Conservation (phyloP, 1,140 invertebrate genomes). For the Drosophila lowei region DNA sequence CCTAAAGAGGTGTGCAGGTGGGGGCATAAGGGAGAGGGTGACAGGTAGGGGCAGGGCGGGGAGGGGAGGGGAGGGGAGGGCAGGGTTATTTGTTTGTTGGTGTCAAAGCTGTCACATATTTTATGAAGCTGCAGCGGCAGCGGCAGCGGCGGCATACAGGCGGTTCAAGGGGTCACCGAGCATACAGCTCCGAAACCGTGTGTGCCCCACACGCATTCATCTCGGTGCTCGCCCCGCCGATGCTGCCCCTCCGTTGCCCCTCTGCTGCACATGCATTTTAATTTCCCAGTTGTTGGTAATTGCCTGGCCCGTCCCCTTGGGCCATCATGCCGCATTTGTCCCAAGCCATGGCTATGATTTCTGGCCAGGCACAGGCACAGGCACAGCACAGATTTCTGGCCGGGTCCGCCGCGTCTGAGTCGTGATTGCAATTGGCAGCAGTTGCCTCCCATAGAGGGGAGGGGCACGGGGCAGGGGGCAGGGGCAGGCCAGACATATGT, state of each 20-base stretch:
- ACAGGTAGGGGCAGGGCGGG: no score
- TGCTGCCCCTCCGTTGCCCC: not conserved
- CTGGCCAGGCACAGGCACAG: slow-evolving; percentile 20
- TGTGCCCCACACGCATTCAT: slow-evolving; percentile 25
- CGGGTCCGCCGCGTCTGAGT: slow-evolving; percentile 28
- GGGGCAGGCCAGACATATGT: slow-evolving; percentile 66
- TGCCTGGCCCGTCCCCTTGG: slow-evolving; percentile 69
- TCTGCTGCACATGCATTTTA: slow-evolving; percentile 35
- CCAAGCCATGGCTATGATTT: slow-evolving; percentile 70
- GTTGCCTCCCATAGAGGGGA: not conserved
- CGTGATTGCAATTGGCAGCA: slow-evolving; percentile 76
- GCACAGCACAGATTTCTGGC: slow-evolving; percentile 34
- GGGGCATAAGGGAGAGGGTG: not conserved
- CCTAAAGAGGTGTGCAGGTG: slow-evolving; percentile 18
- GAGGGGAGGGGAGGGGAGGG: not conserved
- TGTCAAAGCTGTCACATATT: slow-evolving; percentile 81
- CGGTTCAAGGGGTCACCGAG: slow-evolving; percentile 63
- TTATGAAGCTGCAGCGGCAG: slow-evolving; percentile 41
- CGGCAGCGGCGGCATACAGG: slow-evolving; percentile 20
- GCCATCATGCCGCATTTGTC: slow-evolving; percentile 81
- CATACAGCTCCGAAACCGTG: slow-evolving; percentile 12
- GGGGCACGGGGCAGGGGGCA: not conserved
- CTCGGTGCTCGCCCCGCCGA: not conserved
- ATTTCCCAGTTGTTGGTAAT: slow-evolving; percentile 68
- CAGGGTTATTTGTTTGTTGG: slow-evolving; percentile 74